A percentile compares a stretch with the other conserved stretches of the same genome.
Conservation (phyloP, 2,888 invertebrate genomes). For the Tipula lateralis region DNA sequence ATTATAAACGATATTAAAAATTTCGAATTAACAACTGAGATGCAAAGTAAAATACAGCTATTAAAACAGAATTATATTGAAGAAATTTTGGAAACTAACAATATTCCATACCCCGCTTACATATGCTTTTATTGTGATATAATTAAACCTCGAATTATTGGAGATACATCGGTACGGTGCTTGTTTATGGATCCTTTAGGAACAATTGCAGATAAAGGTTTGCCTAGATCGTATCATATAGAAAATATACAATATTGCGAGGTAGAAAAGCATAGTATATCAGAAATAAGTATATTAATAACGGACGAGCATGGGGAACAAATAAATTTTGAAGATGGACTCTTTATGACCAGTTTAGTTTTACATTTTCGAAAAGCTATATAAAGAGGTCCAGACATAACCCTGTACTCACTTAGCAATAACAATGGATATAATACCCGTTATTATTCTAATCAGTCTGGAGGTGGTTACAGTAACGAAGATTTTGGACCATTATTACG, state of each 20-base stretch:
- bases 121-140: neutral
- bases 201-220: too few species aligned
- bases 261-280: too few species aligned
- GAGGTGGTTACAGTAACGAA: too few species aligned
- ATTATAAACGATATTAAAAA: neutral
- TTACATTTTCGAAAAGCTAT: neutral
- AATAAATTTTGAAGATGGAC: neutral
- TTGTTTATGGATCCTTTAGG: neutral
- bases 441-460: too few species aligned
- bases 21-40: neutral
- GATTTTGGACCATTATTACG: slow-evolving; percentile 19
- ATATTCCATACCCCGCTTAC: neutral
- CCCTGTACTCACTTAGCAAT: neutral
- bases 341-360: neutral
- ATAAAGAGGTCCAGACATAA: neutral
- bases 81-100: too few species aligned
- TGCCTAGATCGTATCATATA: neutral
- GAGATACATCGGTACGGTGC: neutral
- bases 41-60: neutral
- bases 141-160: too few species aligned
- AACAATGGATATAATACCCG: neutral
- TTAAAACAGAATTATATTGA: neutral
- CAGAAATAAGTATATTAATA: neutral
- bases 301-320: neutral
- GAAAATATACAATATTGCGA: neutral